Evolutionary conservation across 1,140 invertebrate genomes (phyloP), one percentile per base, ranked within the genome.

Genomic region (Bombus ignitus): DNA sequence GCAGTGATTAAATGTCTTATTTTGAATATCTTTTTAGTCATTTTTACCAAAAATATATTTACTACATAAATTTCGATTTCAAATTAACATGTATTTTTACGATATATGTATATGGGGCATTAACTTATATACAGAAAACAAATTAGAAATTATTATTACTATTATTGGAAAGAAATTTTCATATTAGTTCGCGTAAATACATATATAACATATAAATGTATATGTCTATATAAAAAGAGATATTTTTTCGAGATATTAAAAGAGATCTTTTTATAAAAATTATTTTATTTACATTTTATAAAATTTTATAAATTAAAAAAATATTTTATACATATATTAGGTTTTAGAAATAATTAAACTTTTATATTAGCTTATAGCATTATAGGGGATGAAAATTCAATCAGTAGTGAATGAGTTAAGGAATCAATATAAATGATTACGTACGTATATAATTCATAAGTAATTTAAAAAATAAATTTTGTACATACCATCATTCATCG

Each of bases 401-500:
- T 59, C 59, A 12, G 6, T 22, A 62, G 28, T n/a, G 59, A 62
- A 62, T 59, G 57, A 53, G 18, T 22, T 53, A 53, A 53, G 47
- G 5, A 53, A 53, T 53, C 18, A 22, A 53, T 53, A 22, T 53
- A 53, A 53, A 53, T 22, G 18, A 53, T 59, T 13, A n/a, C 12
- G 28, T 62, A 62, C 10, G 28, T 1, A n/a, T 13, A n/a, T n/a
- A 62, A 13, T 62, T n/a, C n/a, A 32, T 32, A 28, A 6, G 32
- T 53, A 10, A 15, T 37, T 44, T 68, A 57, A 25, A 9, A 39
- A 44, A 81, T 76, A 78, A 57, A 80, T 73, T 66, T 59, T 35
- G 25, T 85, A 96, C 96, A 96, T 94, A 98, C 98, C 97, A 94
- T 98, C 98, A 92, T 97, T 97, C 96, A 98, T 97, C 68, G 97